phyloP scores from a whole-genome alignment of 2,888 invertebrate species.

The Luperina testacea region DNA sequence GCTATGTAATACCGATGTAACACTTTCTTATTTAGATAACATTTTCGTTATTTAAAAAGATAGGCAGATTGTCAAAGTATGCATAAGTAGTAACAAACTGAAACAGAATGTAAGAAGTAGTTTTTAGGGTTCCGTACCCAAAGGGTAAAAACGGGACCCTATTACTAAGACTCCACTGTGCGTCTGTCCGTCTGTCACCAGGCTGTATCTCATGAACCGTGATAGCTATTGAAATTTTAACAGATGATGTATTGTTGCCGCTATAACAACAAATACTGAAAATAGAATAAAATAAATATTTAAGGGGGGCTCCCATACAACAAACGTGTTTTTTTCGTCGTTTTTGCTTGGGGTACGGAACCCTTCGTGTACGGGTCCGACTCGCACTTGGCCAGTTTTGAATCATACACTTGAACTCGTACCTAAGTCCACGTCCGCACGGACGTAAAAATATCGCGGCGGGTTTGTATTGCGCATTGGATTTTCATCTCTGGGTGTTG shows the following conservation, averaged over 20 bases:
- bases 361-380: no score
- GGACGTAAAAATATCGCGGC: not conserved
- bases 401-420: not conserved
- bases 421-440: not conserved
- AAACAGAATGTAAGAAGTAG: not conserved
- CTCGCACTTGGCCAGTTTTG: not conserved
- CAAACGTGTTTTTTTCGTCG: no score
- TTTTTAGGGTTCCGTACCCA: not conserved
- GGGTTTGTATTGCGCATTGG: not conserved
- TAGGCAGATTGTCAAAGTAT: slow-evolving; percentile 1
- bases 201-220: no score
- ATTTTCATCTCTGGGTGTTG: not conserved
- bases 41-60: slow-evolving; percentile 31
- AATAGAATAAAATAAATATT: no score
- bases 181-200: no score
- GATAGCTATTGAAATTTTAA: no score
- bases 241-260: no score
- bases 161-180: no score
- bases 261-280: no score
- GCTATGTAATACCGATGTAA: slow-evolving; percentile 28
- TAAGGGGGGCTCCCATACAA: no score
- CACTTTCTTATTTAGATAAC: slow-evolving; percentile 13
- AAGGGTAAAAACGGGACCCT: no score
- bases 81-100: slow-evolving; percentile 1
- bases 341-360: no score